phyloP scores from a whole-genome alignment of 1,140 invertebrate species.

The Philopotamus ludificatus region DNA sequence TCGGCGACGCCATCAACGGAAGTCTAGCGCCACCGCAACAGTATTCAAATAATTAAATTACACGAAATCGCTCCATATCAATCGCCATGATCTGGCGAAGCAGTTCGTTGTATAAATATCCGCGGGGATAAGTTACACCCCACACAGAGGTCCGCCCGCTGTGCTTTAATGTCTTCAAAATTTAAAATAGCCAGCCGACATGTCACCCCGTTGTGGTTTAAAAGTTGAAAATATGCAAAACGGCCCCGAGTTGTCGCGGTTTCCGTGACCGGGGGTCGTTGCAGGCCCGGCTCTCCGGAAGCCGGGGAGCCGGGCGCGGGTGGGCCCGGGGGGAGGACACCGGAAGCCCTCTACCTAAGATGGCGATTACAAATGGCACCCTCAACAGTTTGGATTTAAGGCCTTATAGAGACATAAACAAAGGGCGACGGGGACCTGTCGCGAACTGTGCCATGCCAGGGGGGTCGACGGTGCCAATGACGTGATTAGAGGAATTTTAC shows the following conservation, averaged over 20 bases:
- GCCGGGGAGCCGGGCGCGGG: slow-evolving; percentile 6
- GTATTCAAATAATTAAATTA: too few species aligned
- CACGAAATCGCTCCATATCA: too few species aligned
- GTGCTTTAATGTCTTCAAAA: neutral
- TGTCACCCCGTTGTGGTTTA: neutral
- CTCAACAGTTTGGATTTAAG: slow-evolving; percentile 36
- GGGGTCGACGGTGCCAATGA: neutral
- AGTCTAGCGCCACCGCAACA: too few species aligned
- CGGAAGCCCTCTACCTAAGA: slow-evolving; percentile 37
- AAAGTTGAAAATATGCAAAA: neutral
- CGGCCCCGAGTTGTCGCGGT: too few species aligned
- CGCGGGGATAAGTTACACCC: too few species aligned
- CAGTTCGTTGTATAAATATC: too few species aligned
- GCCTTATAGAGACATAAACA: slow-evolving; percentile 40
- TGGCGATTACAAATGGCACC: slow-evolving; percentile 41
- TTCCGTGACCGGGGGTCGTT: slow-evolving; percentile 38
- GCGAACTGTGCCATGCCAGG: slow-evolving; percentile 11
- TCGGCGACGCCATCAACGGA: too few species aligned
- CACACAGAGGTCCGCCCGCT: neutral
- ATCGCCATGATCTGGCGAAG: too few species aligned
- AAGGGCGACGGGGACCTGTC: slow-evolving; percentile 21
- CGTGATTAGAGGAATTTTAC: slow-evolving; percentile 6
- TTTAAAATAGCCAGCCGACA: neutral
- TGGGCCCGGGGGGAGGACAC: slow-evolving; percentile 31
- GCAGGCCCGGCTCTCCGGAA: slow-evolving; percentile 9